phyloP scores from a whole-genome alignment of 2,113 vertebrate species.

The Salminus brasiliensis region DNA sequence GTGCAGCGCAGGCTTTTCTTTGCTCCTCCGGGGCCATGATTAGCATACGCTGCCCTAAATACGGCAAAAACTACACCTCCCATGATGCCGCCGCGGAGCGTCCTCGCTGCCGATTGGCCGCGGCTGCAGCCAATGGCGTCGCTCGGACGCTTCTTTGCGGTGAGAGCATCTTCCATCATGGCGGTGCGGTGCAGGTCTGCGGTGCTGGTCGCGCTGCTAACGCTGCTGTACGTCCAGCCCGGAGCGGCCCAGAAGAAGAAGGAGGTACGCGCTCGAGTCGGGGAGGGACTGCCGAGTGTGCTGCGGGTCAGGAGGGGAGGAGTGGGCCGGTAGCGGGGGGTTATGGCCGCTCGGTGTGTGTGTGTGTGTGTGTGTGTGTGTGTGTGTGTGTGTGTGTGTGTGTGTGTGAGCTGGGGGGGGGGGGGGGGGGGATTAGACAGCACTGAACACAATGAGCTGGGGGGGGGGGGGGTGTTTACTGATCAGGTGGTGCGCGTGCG shows the following conservation, averaged over 20 bases:
- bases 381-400: too few relatives aligned
- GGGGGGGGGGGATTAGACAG: too few relatives aligned
- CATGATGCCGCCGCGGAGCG: neutral
- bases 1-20: too few relatives aligned
- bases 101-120: constrained; percentile 43
- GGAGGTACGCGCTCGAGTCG: constrained; percentile 41
- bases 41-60: neutral
- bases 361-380: too few relatives aligned
- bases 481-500: too few relatives aligned
- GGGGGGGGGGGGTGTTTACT: too few relatives aligned
- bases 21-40: neutral
- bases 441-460: too few relatives aligned
- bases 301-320: neutral
- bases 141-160: neutral
- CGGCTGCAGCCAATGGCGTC: constrained; percentile 33
- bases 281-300: too few relatives aligned
- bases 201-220: neutral
- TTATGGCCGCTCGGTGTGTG: too few relatives aligned
- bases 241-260: constrained; percentile 64
- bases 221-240: constrained; percentile 50
- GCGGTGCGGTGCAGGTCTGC: constrained; percentile 30
- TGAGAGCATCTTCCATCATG: constrained; percentile 62
- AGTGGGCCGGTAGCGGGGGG: too few relatives aligned
- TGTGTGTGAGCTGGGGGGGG: too few relatives aligned
- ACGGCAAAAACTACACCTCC: constrained; percentile 50